Evolutionary conservation across 2,113 vertebrate genomes (phyloP).

Genomic region (Sialia sialis): DNA sequence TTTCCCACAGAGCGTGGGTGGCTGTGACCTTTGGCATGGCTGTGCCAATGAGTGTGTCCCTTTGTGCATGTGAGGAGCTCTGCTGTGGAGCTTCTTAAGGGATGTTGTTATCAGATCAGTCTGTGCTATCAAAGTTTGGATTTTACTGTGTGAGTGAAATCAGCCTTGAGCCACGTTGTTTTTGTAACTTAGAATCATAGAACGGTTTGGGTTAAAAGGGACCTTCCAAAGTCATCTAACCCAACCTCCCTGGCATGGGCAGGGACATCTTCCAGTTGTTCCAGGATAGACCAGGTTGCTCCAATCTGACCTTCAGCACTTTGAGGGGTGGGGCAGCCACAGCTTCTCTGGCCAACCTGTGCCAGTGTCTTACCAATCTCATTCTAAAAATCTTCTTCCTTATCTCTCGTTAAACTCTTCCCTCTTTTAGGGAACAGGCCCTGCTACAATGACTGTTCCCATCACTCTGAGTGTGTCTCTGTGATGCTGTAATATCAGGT

Average conservation of each 20-base stretch:
- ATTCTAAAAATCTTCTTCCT: background rate
- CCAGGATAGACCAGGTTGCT: background rate
- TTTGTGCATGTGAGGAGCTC: fast-evolving
- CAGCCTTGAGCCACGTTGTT: background rate
- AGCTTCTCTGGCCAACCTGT: background rate
- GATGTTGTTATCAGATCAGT: background rate
- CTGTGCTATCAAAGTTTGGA: background rate
- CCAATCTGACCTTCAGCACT: background rate
- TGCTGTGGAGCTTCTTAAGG: background rate
- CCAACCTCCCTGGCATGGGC: background rate
- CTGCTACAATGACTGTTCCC: background rate
- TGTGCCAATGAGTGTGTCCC: background rate
- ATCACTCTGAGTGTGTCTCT: background rate
- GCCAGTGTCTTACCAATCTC: background rate
- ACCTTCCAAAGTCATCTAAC: background rate
- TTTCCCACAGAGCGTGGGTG: background rate
- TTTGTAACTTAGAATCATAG: background rate
- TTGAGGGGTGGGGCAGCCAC: background rate
- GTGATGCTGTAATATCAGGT: background rate
- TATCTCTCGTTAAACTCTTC: background rate
- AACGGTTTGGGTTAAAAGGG: fast-evolving
- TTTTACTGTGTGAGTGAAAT: background rate
- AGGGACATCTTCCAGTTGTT: background rate
- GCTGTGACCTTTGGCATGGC: background rate
- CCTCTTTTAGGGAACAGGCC: background rate